Evolutionary conservation across 1,140 invertebrate genomes (phyloP).

Genomic region (Drosophila novamexicana): DNA sequence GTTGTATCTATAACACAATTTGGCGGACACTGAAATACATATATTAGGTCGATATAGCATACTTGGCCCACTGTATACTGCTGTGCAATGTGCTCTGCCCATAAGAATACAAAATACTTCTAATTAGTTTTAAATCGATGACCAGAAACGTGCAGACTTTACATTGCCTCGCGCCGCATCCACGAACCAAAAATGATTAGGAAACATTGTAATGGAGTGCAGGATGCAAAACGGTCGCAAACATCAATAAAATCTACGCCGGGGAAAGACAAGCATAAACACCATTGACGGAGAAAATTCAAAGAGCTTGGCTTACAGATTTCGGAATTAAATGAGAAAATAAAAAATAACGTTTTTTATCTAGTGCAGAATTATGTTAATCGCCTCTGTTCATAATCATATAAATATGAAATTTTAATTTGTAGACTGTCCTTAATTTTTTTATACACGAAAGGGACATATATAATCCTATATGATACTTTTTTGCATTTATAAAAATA

Average conservation of each 20-base stretch:
- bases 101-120: conserved; percentile 59
- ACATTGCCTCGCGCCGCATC: background rate
- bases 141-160: conserved; percentile 46
- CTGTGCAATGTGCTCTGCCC: conserved; percentile 14
- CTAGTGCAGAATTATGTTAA: too few relatives aligned
- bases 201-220: background rate
- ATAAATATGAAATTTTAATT: too few relatives aligned
- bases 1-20: too few relatives aligned
- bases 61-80: conserved; percentile 11
- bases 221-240: background rate
- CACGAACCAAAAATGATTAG: background rate
- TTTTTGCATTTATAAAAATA: too few relatives aligned
- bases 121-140: conserved; percentile 82
- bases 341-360: too few relatives aligned
- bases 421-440: too few relatives aligned
- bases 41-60: background rate
- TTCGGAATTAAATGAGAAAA: too few relatives aligned
- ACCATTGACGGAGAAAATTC: background rate
- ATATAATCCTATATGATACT: too few relatives aligned
- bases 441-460: too few relatives aligned
- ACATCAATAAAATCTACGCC: background rate
- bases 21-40: too few relatives aligned
- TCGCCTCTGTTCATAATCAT: too few relatives aligned
- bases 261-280: background rate
- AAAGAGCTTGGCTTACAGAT: background rate